A percentile compares a stretch with the other conserved stretches of the same genome.
These are phyloP conservation scores for Dromas ardeola DNA, from an alignment of 2,113 vertebrate genomes.

Conservation along the genomic window DNA sequence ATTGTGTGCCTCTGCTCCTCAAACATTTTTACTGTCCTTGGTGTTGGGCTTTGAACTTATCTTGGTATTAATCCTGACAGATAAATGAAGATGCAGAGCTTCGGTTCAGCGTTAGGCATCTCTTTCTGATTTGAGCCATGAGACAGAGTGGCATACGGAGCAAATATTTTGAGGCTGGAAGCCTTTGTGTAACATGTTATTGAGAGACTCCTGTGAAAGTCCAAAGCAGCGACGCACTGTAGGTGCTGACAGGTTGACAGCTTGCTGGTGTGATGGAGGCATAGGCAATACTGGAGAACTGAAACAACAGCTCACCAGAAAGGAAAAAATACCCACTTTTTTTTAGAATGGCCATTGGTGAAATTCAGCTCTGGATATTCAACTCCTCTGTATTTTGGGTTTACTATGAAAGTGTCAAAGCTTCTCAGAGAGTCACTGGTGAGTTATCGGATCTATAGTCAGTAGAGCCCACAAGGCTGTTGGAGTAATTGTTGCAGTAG, in stretches of 20 bases:
- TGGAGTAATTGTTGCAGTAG: not conserved
- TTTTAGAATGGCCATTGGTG: not conserved
- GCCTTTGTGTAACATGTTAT: not conserved
- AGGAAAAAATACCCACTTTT: not conserved
- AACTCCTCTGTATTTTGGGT: not conserved
- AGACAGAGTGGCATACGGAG: not conserved
- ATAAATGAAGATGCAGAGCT: not conserved
- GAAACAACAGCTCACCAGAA: not conserved
- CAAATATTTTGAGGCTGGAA: not conserved
- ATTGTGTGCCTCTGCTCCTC: not conserved
- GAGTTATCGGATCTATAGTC: not conserved
- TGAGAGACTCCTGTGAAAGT: not conserved
- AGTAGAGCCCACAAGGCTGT: not conserved
- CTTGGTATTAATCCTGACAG: not conserved
- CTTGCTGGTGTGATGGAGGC: not conserved
- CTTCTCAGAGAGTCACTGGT: not conserved
- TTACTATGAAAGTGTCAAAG: not conserved
- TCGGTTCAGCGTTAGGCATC: not conserved
- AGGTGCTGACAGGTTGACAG: not conserved
- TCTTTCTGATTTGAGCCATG: not conserved
- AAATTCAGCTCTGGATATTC: not conserved
- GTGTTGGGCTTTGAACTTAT: not conserved
- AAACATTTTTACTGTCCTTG: not conserved
- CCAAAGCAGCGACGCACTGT: not conserved
- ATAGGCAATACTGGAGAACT: not conserved